Base-by-base conservation (phyloP, 2,113 vertebrate species). In the Tinamus guttatus region DNA sequence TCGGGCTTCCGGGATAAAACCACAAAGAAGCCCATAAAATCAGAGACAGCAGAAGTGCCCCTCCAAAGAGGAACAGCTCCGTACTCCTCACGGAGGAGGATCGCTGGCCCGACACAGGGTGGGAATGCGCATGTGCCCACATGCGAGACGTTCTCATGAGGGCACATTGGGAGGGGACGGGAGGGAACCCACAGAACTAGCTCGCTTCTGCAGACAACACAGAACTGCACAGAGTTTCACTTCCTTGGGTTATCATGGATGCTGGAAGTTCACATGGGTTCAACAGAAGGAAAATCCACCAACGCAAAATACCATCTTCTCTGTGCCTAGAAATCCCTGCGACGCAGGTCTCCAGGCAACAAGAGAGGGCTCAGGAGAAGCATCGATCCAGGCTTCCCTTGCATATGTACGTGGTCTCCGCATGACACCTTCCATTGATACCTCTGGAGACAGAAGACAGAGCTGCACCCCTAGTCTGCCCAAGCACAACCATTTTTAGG, bases 351-450 rank as follows among this genome's bases (percentile, higher is more conserved):
- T 58, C 54, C 54, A 32, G 54, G 28, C 54, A 58, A 58, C 54
- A 58, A 28, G 54, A 1, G 0, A 81, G 20, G 51, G n/a, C 45
- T 71, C 62, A 59, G 40, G 2, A 32, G 13, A 79, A 88, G 40
- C 21, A 65, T 6, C 41, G 11, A 2, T 1, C 0, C 14, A 51
- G 34, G 38, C 17, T 47, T 70, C 83, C 52, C 32, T 34, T 22
- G 36, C 7, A n/a, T n/a, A n/a, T n/a, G 1, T 0, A 1, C 9
- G 19, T 8, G 18, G n/a, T 78, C 36, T 82, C 13, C 45, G 4
- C 38, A 5, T 56, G 54, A 78, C 56, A 54, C 3, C 40, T 16
- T 41, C 9, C 28, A 63, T 8, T 28, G 10, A 45, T 41, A 54
- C 7, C 21, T 45, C 12, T 40, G 16, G 60, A 78, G 24, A 8